phyloP scores from a whole-genome alignment of 2,113 vertebrate species.

The Canis aureus region DNA sequence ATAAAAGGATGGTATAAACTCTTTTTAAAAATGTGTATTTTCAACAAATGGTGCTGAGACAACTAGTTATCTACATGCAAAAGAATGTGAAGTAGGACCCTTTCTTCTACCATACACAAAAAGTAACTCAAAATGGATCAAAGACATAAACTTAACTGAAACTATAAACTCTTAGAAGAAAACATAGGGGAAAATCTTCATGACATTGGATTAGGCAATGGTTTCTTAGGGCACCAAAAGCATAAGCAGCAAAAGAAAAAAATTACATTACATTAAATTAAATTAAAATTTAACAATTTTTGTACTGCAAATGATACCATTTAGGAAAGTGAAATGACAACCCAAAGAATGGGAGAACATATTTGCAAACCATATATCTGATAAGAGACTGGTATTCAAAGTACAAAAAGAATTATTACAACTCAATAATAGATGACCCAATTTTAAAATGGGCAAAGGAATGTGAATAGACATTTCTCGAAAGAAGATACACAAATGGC shows the following conservation, averaged over 20 bases:
- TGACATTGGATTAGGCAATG: neutral
- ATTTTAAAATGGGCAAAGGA: neutral
- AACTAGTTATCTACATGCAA: neutral
- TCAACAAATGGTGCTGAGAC: neutral
- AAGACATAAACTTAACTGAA: neutral
- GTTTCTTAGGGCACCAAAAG: constrained; percentile 3
- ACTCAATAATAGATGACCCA: neutral
- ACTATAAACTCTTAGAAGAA: neutral
- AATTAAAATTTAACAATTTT: neutral
- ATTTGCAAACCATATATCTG: neutral
- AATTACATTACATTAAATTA: neutral
- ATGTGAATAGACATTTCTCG: constrained; percentile 10
- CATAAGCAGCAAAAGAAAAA: neutral
- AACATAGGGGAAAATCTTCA: neutral
- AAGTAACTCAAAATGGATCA: constrained; percentile 15
- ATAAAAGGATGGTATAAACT: neutral
- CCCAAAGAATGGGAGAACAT: neutral
- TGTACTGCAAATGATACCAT: neutral
- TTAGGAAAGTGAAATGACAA: neutral
- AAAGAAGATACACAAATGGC: neutral
- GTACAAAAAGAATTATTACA: neutral
- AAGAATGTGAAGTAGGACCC: neutral
- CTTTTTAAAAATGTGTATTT: constrained; percentile 31
- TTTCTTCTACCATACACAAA: neutral
- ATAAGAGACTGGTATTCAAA: neutral